Base-by-base conservation (phyloP, 2,888 invertebrate species). In the Papilio elwesi region DNA sequence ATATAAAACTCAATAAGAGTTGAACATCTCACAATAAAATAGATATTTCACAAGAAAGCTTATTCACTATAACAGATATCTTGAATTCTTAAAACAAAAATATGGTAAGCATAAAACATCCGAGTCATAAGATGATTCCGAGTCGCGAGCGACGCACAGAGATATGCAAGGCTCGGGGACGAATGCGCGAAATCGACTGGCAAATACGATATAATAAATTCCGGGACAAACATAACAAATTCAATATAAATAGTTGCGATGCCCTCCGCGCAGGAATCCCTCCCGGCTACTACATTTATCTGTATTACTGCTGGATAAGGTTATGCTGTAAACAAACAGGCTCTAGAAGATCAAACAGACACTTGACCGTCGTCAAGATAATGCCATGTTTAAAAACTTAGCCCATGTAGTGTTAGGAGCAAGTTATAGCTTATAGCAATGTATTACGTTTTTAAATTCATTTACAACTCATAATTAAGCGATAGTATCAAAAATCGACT, bases 221-320 rank as follows among this genome's bases (percentile, higher is more conserved):
- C 79, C 78, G 74, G 74, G 75, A 75, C 75, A 74, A 76, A 78
- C 77, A 76, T 74, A 78, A 77, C 79, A 77, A 78, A 81, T 81
- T 79, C 80, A 81, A 81, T 82, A 81, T 81, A 80, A 80, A 81
- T 81, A 82, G 80, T 80, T 79, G 55, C 59, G 73, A 51, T 64
- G 74, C 76, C 77, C 76, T 76, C 69, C 74, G 64, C 75, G 76
- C 77, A n/a, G 77, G 77, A 77, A 76, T 76, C 77, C 79, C 77
- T 77, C 74, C 75, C 74, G 74, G 73, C 71, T 74, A 76, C 76
- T 76, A 78, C 80, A 80, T 80, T 78, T 79, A 78, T 81, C 79
- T 81, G 78, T 78, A 87, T 86, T 83, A 81, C 74, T 74, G 77
- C 59, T 78, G 87, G 80, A 82, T 68, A 77, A 76, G n/a, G 6